phyloP scores from a whole-genome alignment of 1,140 invertebrate genomes.

The Brachionus sp. region DNA sequence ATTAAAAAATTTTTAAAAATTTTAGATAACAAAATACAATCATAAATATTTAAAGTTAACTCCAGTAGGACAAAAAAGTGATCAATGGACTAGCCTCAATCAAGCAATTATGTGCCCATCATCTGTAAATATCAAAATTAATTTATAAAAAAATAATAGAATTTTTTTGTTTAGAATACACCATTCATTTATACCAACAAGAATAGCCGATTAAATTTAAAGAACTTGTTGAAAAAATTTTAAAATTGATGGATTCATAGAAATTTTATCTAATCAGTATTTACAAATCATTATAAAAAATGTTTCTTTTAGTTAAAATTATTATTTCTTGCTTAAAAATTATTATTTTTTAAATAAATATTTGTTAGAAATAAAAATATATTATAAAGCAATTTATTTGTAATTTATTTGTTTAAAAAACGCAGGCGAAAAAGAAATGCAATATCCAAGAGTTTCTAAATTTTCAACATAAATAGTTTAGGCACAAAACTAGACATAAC shows the following conservation, averaged over 20 bases:
- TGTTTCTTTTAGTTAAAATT: too few species aligned
- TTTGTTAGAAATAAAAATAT: too few species aligned
- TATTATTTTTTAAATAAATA: too few species aligned
- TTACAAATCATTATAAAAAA: too few species aligned
- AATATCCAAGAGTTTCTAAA: too few species aligned
- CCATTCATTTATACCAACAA: slow-evolving; percentile 18
- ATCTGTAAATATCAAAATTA: not conserved
- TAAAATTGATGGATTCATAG: not conserved
- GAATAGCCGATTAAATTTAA: not conserved
- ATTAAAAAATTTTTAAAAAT: not conserved
- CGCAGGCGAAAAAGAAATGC: too few species aligned
- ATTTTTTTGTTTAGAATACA: not conserved
- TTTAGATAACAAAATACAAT: not conserved
- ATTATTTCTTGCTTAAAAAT: too few species aligned
- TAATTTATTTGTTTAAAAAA: too few species aligned
- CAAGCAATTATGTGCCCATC: not conserved
- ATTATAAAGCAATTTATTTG: too few species aligned
- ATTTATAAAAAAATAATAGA: not conserved
- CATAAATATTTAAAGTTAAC: not conserved
- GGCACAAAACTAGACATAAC: too few species aligned
- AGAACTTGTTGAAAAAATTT: not conserved
- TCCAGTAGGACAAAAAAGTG: not conserved
- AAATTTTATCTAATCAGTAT: too few species aligned
- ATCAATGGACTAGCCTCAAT: not conserved
- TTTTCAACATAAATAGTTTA: too few species aligned